Evolutionary conservation across 2,797 vertebrate species (phyloP), one percentile per base, ranked within the genome.

Genomic region (Falco columbarius): DNA sequence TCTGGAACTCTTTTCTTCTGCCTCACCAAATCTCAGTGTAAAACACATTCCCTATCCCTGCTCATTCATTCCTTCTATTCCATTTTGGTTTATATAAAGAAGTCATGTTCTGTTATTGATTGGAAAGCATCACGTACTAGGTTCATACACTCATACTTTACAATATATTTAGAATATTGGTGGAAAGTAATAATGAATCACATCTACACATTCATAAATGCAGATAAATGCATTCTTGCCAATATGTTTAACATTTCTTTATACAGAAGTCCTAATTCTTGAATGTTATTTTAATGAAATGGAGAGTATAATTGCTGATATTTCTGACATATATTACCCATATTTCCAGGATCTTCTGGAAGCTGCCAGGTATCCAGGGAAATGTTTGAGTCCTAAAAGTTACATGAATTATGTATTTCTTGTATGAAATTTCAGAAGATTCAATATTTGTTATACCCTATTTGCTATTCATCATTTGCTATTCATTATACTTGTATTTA

Each of bases 401-500:
- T 73, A 63, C 54, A 96, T 96, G 86, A 96, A 97, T 97, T 95
- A 96, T 93, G 71, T 82, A 96, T 95, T 95, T 86, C 73, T 93
- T 80, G 47, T 29, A 58, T 47, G 55, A 93, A 95, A 86, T 96
- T 95, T 89, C 86, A 90, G 44, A 92, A 0, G 29, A 94, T 95
- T 52, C 86, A 90, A 34, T 90, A 71, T 95, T 97, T 94, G 92
- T 87, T 95, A 95, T 80, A 92, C 82, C 52, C 59, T 87, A 90
- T 95, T 97, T 92, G 80, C 61, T 97, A 97, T 97, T 97, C 97
- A 92, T 93, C 85, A 86, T 93, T 95, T 96, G 47, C 76, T 89
- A 89, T 90, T 97, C 94, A 95, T 95, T 95, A 92, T 76, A 82
- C 59, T 93, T 85, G 81, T 93, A 93, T 94, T 96, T 95, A 55